Evolutionary conservation across 2,797 vertebrate species (phyloP).

Genomic region (Nannoperca australis): DNA sequence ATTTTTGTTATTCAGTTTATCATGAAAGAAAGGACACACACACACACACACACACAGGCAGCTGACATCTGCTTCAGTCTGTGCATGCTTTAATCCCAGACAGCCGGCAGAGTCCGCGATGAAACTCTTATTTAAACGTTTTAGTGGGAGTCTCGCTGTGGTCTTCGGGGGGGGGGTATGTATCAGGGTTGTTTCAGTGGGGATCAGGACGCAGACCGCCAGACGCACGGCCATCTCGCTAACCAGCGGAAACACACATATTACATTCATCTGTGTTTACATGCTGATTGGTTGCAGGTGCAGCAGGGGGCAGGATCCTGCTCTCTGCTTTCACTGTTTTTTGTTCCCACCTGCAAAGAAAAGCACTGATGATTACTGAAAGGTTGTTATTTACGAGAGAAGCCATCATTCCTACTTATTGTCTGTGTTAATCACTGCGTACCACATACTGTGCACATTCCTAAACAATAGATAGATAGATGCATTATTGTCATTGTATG

Average conservation of each 20-base stretch:
- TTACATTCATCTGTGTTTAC: conserved; percentile 69
- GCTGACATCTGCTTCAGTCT: conserved; percentile 7
- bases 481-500: too few relatives aligned
- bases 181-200: conserved; percentile 87
- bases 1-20: not conserved
- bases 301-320: conserved; percentile 73
- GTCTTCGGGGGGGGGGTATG: conserved; percentile 41
- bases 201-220: conserved; percentile 77
- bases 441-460: not conserved
- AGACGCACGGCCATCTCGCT: conserved; percentile 80
- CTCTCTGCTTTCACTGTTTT: conserved; percentile 12
- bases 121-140: not conserved
- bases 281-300: conserved; percentile 89
- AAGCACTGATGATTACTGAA: not conserved
- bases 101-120: not conserved
- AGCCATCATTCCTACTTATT: not conserved
- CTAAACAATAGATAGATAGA: not conserved
- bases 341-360: conserved; percentile 12
- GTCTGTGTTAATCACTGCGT: not conserved
- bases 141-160: conserved; percentile 12
- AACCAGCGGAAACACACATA: conserved; percentile 83
- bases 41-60: conserved; percentile 3
- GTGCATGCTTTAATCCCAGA: conserved; percentile 9
- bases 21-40: not conserved
- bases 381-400: not conserved